These are phyloP conservation scores for Heptranchias perlo DNA, from an alignment of 2,113 vertebrate genomes.

Conservation along the genomic window DNA sequence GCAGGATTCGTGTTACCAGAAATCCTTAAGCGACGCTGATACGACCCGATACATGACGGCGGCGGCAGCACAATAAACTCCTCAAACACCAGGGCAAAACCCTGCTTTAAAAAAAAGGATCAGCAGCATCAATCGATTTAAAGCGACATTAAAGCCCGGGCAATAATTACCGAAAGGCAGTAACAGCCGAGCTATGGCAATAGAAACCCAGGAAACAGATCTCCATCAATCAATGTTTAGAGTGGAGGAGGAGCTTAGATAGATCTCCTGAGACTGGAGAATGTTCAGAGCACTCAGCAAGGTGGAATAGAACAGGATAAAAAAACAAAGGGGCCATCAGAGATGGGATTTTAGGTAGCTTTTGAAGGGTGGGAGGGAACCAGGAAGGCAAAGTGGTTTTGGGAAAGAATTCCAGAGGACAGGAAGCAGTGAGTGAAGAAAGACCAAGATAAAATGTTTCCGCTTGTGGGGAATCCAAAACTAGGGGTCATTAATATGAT, in stretches of 20 bases:
- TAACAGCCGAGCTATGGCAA: neutral
- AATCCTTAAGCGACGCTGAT: neutral
- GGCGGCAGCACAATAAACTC: neutral
- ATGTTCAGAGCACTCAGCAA: too few relatives aligned
- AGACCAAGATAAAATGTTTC: neutral
- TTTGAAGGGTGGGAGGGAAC: neutral
- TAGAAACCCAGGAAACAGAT: neutral
- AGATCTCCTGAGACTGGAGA: too few relatives aligned
- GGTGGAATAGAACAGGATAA: neutral
- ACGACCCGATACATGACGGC: neutral
- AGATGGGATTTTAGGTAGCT: neutral
- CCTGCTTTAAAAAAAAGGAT: neutral
- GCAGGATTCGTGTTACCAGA: neutral
- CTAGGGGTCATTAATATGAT: neutral
- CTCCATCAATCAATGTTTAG: neutral
- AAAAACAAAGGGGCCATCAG: neutral
- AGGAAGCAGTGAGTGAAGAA: neutral
- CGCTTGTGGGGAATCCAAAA: neutral
- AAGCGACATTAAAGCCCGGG: neutral
- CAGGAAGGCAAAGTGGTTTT: rapidly evolving
- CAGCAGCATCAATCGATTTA: neutral
- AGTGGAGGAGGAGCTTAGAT: neutral
- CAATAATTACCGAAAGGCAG: neutral
- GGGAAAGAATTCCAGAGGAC: neutral
- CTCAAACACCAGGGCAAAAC: neutral